Base-by-base conservation (phyloP, 2,113 vertebrate genomes). In the Gracilinanus agilis region DNA sequence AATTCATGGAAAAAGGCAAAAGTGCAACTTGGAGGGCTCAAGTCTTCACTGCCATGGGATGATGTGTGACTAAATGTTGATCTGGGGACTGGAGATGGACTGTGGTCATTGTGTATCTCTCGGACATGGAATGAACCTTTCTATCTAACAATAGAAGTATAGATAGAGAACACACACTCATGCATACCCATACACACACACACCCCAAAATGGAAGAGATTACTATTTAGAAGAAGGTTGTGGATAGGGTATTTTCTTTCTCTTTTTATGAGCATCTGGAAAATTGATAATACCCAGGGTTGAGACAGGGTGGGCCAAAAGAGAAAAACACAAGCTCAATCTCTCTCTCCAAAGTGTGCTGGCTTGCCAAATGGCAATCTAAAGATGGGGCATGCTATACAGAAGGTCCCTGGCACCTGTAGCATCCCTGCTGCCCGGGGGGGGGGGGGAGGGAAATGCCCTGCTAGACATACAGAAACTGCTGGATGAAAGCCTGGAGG, bases 1-100 rank as follows among this genome's bases (percentile, higher is more conserved):
- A 98, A 98, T 92, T 56, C 91, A 97, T 92, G 92, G 90, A 44
- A 34, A 40, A 94, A 95, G 93, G 97, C 91, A 61, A 40, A 58
- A 89, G 93, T 94, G 97, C 95, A 96, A 54, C 40, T 0, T 0
- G 92, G 93, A 96, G 94, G 91, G 55, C 88, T 93, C 93, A 40
- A 9, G 91, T 94, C 96, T 97, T 61, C 91, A 55, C 94, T 24
- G 3, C 0, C 44, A 16, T 23, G 92, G 89, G 44, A 44, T 13
- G 95, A 92, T 88, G 8, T 3, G n/a, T 3, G n/a, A 67, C 67
- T 44, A 90, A 16, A 95, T 10, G 92, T 92, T 94, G 49, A 34
- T 53, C 8, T 8, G 54, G 21, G 75, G 56, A 23, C 21, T 83
- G 23, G 91, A 75, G 56, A 56, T 23, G 88, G 91, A 58, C 29